Evolutionary conservation across 2,113 vertebrate species (phyloP).

Genomic region (Nymphicus hollandicus): DNA sequence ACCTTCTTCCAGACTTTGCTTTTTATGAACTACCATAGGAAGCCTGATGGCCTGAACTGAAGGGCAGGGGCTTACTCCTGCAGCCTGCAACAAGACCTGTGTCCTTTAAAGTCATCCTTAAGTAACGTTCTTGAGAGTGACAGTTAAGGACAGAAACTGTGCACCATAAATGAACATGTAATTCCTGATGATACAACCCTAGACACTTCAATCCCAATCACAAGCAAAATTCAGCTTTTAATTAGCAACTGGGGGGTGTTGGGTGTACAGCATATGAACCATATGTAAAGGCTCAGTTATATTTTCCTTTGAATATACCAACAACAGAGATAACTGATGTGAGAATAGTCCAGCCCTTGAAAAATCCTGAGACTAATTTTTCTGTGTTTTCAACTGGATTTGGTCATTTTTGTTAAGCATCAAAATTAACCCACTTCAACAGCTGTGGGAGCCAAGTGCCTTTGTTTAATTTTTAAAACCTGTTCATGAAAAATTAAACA

Average conservation of each 20-base stretch:
- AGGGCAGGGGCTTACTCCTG: background rate
- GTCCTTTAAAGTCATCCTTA: background rate
- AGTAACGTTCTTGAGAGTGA: background rate
- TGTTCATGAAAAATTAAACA: conserved; percentile 35
- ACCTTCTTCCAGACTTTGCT: background rate
- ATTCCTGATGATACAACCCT: background rate
- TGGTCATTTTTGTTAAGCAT: background rate
- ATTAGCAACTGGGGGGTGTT: background rate
- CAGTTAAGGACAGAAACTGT: background rate
- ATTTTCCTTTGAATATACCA: background rate
- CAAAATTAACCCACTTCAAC: background rate
- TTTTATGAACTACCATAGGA: background rate
- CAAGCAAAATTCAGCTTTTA: background rate
- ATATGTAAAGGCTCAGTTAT: background rate
- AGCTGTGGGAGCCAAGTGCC: background rate
- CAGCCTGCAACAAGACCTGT: background rate
- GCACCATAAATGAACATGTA: background rate
- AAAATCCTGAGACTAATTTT: background rate
- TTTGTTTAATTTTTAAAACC: conserved; percentile 9
- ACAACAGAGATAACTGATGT: background rate
- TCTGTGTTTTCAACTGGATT: background rate
- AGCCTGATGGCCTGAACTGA: background rate
- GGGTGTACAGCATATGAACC: background rate
- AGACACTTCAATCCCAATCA: background rate
- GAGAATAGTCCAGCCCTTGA: background rate